phyloP scores from a whole-genome alignment of 2,113 vertebrate genomes.

The Motacilla alba region DNA sequence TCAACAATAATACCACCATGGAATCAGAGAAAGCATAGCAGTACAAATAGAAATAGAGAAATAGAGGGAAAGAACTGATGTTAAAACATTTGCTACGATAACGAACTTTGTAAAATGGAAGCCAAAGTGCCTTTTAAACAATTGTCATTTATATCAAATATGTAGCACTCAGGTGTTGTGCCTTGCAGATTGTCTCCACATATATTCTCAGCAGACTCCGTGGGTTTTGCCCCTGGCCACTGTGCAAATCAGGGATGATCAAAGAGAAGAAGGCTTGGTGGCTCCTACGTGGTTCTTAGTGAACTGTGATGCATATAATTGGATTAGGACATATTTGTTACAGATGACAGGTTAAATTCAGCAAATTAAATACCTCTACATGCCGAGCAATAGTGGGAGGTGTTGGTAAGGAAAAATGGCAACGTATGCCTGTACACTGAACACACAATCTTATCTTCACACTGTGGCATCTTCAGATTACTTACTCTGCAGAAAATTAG shows the following conservation, averaged over 20 bases:
- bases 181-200: not conserved
- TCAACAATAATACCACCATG: not conserved
- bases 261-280: conserved; percentile 16
- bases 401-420: not conserved
- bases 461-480: not conserved
- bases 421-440: not conserved
- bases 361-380: conserved; percentile 46
- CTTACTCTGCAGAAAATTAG: not conserved
- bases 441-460: not conserved
- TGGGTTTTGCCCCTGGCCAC: conserved; percentile 33
- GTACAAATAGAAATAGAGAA: not conserved
- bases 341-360: conserved; percentile 34
- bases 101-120: not conserved
- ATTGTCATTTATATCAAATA: not conserved
- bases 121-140: not conserved
- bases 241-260: conserved; percentile 43
- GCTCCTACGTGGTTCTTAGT: not conserved
- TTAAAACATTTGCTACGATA: not conserved
- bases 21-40: not conserved
- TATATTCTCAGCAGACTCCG: not conserved
- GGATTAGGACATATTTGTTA: conserved; percentile 59
- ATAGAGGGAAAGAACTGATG: not conserved
- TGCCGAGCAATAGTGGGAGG: not conserved
- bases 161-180: not conserved
- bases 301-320: conserved; percentile 44